Evolutionary conservation across 2,888 invertebrate genomes (phyloP), one percentile per base, ranked within the genome.

Genomic region (Papilio protenor): DNA sequence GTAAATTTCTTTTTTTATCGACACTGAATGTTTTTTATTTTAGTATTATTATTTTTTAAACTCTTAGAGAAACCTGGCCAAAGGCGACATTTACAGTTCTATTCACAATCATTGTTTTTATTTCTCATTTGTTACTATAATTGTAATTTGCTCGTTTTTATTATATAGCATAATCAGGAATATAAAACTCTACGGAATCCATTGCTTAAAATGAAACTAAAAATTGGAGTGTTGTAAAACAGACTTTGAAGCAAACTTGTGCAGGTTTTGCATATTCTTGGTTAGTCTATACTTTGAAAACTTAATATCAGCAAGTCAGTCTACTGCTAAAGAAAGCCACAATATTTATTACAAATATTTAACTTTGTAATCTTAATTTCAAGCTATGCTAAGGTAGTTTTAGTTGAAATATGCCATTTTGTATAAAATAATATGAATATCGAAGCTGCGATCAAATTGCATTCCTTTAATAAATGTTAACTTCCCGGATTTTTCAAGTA

Each of bases 381-480:
- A 69, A 69, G 66, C 21, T 69, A 45, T 69, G 66, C 21, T 69
- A 45, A 45, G 45, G 4, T 69, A 69, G 40, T 64, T 40, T 64
- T 66, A 66, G 40, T 69, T 69, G 45, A 21, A 71, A 52, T 52
- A 49, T 23, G 49, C 52, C 27, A 52, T 21, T 49, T 45, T 72
- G n/a, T 72, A 33, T 72, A 40, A 72, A 40, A 55, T 11, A 55
- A 40, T 45, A 11, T 66, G 45, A 21, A 45, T 45, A 64, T 23
- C 72, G 49, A 59, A 77, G 73, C 77, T 79, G 81, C 80, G 80
- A 83, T 83, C 81, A 82, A 81, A 83, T 79, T 84, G 83, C 85
- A 84, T 86, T 85, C 85, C 85, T 83, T 79, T 81, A 83, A 80
- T 80, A 81, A 77, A 80, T 82, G 80, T 82, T 81, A 78, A 81